A percentile compares a stretch with the other conserved stretches of the same genome.
Conservation (phyloP, 2,888 invertebrate genomes). For the Periphyllus acericola region DNA sequence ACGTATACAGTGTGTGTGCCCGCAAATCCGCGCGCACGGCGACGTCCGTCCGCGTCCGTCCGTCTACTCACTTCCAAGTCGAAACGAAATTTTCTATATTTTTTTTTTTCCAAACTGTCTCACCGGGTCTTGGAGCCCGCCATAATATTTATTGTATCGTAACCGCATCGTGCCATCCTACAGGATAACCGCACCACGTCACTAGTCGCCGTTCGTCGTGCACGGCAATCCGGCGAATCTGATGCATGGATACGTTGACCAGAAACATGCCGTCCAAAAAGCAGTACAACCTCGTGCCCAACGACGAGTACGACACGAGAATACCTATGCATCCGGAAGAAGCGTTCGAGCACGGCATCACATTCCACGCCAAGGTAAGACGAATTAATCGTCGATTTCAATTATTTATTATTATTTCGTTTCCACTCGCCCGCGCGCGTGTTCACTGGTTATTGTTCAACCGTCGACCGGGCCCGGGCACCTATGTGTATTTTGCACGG, state of each 20-base stretch:
- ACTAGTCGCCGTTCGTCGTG: background rate
- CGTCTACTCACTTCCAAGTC: too few relatives aligned
- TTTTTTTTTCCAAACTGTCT: too few relatives aligned
- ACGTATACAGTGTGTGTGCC: background rate
- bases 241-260: slow-evolving; percentile 60
- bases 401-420: background rate
- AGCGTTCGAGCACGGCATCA: slow-evolving; percentile 96
- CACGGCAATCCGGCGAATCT: slow-evolving; percentile 8
- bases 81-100: too few relatives aligned
- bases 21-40: background rate
- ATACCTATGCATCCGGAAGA: slow-evolving; percentile 97
- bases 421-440: background rate
- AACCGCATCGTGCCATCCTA: background rate
- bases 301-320: slow-evolving; percentile 94
- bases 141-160: background rate
- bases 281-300: slow-evolving; percentile 93
- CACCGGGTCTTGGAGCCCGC: background rate
- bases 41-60: too few relatives aligned
- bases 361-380: slow-evolving; percentile 94
- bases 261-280: slow-evolving; percentile 85
- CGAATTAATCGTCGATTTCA: background rate
- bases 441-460: background rate
- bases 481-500: background rate
- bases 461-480: background rate
- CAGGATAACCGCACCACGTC: background rate